phyloP scores from a whole-genome alignment of 2,797 vertebrate genomes.

The Capromys pilorides region DNA sequence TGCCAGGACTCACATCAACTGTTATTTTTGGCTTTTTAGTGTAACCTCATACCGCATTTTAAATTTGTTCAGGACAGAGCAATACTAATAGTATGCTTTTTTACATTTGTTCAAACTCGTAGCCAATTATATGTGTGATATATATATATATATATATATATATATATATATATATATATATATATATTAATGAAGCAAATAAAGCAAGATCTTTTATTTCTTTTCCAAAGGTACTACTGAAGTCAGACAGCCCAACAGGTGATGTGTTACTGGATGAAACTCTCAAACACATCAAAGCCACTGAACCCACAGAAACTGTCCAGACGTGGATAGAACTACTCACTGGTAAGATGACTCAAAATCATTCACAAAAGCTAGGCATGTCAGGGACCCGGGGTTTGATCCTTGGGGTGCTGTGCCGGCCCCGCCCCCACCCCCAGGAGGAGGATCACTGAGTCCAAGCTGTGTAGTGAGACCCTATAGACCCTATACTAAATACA shows the following conservation, averaged over 20 bases:
- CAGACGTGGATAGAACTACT: conserved; percentile 91
- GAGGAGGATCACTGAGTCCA: too few species aligned
- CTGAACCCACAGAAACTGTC: conserved; percentile 86
- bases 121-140: background rate
- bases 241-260: conserved; percentile 87
- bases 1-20: background rate
- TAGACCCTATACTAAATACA: too few species aligned
- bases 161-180: too few species aligned
- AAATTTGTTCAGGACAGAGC: conserved; percentile 19
- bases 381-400: too few species aligned
- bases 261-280: conserved; percentile 90
- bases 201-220: conserved; percentile 26
- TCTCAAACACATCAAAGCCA: conserved; percentile 89
- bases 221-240: conserved; percentile 87
- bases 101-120: conserved; percentile 15
- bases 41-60: background rate
- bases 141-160: too few species aligned
- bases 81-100: background rate
- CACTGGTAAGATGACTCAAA: conserved; percentile 84
- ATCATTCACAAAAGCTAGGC: background rate
- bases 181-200: background rate
- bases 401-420: too few species aligned
- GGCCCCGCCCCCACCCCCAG: too few species aligned
- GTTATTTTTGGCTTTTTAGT: conserved; percentile 34
- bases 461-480: too few species aligned